phyloP scores from a whole-genome alignment of 2,797 vertebrate species.

The Coendou prehensilis region DNA sequence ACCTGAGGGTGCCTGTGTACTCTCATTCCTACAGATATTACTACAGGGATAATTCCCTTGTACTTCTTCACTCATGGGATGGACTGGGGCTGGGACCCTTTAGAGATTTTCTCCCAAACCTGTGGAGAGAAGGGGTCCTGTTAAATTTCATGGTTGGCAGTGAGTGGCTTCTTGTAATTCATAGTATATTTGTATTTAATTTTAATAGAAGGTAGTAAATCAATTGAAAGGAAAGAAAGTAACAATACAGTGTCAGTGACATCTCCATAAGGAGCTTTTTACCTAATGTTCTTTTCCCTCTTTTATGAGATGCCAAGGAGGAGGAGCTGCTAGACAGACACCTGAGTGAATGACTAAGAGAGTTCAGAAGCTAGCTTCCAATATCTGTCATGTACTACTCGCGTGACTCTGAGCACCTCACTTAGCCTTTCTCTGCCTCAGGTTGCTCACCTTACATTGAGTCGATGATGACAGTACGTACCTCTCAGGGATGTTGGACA shows the following conservation, averaged over 20 bases:
- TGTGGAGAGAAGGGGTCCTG: background rate
- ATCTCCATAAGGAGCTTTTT: background rate
- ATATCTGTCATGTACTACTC: background rate
- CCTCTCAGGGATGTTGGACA: background rate
- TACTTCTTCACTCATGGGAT: background rate
- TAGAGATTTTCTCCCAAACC: background rate
- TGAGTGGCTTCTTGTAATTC: background rate
- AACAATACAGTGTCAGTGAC: background rate
- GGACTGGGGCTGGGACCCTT: background rate
- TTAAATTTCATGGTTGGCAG: background rate
- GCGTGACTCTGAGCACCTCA: background rate
- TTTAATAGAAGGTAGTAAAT: background rate
- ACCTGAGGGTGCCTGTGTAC: background rate
- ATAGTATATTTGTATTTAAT: conserved; percentile 42
- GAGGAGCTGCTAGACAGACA: background rate
- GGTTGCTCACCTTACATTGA: background rate
- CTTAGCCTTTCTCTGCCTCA: background rate
- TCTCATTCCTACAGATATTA: background rate
- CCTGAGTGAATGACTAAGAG: background rate
- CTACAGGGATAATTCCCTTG: no score
- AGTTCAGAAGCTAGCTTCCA: background rate
- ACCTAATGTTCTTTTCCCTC: background rate
- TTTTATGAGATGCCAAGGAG: background rate
- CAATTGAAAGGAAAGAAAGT: background rate
- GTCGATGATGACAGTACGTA: background rate